Evolutionary conservation across 2,113 vertebrate genomes (phyloP).

Genomic region (Corythornis cristatus): DNA sequence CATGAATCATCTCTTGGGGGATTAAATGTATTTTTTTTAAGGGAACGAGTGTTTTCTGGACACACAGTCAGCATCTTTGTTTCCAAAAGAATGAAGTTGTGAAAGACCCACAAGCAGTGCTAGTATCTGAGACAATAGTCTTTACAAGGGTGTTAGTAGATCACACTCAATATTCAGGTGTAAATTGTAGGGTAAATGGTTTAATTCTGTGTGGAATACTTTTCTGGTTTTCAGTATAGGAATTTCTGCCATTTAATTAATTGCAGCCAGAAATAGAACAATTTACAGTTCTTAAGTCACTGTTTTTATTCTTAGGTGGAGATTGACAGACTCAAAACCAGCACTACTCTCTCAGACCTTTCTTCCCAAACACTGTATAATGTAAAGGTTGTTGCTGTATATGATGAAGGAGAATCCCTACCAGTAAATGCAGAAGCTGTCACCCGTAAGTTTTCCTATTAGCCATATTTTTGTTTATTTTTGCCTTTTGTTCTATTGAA

Average conservation of each 20-base stretch:
- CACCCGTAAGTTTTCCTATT: conserved; percentile 82
- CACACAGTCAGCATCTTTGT: not conserved
- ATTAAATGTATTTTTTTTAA: not conserved
- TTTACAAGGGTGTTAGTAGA: not conserved
- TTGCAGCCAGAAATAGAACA: not conserved
- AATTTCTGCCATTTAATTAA: not conserved
- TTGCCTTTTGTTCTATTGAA: not conserved
- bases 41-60: not conserved
- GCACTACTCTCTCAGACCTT: conserved; percentile 77
- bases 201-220: not conserved
- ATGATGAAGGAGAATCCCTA: conserved; percentile 81
- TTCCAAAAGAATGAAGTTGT: not conserved
- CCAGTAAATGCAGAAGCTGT: conserved; percentile 77
- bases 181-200: not conserved
- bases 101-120: not conserved
- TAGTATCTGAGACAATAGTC: not conserved
- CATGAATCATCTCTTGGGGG: not conserved
- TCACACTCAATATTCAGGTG: not conserved
- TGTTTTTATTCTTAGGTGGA: conserved; percentile 78
- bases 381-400: conserved; percentile 84
- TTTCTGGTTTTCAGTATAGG: not conserved
- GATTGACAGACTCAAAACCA: conserved; percentile 81
- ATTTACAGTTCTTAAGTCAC: not conserved
- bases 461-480: not conserved
- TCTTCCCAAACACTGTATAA: conserved; percentile 88